These are phyloP conservation scores for Neolamprologus brichardi DNA, from an alignment of 2,113 vertebrate genomes.

Conservation along the genomic window DNA sequence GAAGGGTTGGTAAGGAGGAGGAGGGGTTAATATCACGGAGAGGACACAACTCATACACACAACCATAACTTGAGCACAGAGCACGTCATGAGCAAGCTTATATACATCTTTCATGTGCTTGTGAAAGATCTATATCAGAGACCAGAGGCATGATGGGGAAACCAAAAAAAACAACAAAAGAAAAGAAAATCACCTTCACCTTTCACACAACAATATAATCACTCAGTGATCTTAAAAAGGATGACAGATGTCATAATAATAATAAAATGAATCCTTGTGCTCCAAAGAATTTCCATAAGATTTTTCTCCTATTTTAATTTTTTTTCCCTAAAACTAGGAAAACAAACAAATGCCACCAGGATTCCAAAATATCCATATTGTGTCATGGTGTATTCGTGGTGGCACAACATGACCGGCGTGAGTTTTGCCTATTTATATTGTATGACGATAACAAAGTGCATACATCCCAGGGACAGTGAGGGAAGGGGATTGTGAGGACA, in stretches of 20 bases:
- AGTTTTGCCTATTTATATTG: neutral
- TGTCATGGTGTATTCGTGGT: neutral
- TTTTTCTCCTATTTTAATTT: neutral
- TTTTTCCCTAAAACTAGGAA: neutral
- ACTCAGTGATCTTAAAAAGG: neutral
- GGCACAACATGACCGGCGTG: neutral
- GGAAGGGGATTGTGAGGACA: conserved; percentile 28
- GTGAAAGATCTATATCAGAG: neutral
- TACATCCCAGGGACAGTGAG: conserved; percentile 22
- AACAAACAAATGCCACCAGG: neutral
- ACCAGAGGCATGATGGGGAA: neutral
- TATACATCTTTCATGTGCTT: neutral
- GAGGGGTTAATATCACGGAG: conserved; percentile 57
- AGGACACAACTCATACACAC: conserved; percentile 31
- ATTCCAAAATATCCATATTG: neutral
- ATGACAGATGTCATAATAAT: neutral
- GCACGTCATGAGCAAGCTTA: neutral
- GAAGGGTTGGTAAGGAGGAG: conserved; percentile 2
- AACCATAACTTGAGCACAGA: neutral
- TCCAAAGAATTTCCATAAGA: neutral
- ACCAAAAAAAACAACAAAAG: fast-evolving
- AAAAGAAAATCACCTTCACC: neutral
- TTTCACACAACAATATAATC: neutral
- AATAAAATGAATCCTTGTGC: neutral
- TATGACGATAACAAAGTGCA: neutral